phyloP scores from a whole-genome alignment of 2,113 vertebrate genomes.

The Enhydra lutris region DNA sequence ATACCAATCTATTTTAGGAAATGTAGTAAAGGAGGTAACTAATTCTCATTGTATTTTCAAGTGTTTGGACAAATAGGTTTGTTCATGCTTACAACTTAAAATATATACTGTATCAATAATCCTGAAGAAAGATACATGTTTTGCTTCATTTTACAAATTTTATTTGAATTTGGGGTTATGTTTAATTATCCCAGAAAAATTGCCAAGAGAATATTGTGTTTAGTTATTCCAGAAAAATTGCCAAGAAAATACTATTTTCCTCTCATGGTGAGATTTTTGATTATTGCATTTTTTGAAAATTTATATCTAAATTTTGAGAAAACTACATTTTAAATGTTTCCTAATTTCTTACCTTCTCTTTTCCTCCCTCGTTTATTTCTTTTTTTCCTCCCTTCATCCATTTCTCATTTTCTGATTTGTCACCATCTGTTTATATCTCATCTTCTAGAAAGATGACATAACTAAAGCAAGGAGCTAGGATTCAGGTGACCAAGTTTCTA shows the following conservation, averaged over 20 bases:
- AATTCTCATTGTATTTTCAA: slow-evolving; percentile 10
- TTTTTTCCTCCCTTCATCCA: not conserved
- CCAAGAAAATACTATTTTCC: not conserved
- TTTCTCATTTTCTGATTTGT: not conserved
- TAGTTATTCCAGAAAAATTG: not conserved
- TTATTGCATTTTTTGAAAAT: not conserved
- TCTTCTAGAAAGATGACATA: not conserved
- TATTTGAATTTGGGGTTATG: not conserved
- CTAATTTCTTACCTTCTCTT: not conserved
- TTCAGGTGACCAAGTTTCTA: not conserved
- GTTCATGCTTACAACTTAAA: not conserved
- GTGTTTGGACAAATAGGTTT: not conserved
- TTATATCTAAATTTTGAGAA: not conserved
- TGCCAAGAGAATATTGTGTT: not conserved
- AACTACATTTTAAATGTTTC: not conserved
- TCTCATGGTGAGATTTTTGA: not conserved
- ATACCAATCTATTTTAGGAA: not conserved
- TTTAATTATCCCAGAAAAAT: not conserved
- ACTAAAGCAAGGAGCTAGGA: not conserved
- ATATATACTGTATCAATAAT: not conserved
- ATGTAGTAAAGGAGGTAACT: not conserved
- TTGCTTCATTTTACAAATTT: not conserved
- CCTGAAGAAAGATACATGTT: not conserved
- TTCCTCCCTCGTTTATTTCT: not conserved
- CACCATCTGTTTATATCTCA: not conserved